Evolutionary conservation across 2,888 invertebrate species (phyloP).

Genomic region (Tiliacea citrago): DNA sequence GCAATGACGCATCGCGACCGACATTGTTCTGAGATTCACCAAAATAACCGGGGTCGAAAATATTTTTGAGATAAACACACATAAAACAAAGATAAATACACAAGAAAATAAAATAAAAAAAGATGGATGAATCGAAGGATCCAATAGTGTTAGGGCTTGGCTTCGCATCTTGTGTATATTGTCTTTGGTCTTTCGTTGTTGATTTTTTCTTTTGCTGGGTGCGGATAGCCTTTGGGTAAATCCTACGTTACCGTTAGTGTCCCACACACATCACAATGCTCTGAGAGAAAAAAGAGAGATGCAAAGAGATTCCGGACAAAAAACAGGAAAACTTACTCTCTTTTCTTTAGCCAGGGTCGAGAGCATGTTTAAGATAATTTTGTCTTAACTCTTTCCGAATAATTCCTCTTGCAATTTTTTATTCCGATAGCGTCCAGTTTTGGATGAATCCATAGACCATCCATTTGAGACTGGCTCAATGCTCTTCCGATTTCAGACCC

Average conservation of each 20-base stretch:
- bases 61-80: not conserved
- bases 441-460: not conserved
- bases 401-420: not conserved
- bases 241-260: not conserved
- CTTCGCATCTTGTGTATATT: not conserved
- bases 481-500: not conserved
- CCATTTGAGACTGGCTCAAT: not conserved
- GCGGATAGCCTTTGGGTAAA: not conserved
- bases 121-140: no score
- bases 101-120: no score
- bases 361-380: no score
- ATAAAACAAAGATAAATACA: no score
- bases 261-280: not conserved
- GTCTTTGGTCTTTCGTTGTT: not conserved
- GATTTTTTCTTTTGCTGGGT: not conserved
- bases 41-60: conserved; percentile 38
- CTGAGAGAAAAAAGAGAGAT: not conserved
- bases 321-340: not conserved
- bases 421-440: not conserved
- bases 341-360: not conserved
- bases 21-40: conserved; percentile 37
- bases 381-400: no score
- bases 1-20: conserved; percentile 38
- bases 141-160: not conserved
- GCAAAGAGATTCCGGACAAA: not conserved